These are phyloP conservation scores for Xanthorhoe designata DNA, from an alignment of 2,888 invertebrate species.

Conservation along the genomic window DNA sequence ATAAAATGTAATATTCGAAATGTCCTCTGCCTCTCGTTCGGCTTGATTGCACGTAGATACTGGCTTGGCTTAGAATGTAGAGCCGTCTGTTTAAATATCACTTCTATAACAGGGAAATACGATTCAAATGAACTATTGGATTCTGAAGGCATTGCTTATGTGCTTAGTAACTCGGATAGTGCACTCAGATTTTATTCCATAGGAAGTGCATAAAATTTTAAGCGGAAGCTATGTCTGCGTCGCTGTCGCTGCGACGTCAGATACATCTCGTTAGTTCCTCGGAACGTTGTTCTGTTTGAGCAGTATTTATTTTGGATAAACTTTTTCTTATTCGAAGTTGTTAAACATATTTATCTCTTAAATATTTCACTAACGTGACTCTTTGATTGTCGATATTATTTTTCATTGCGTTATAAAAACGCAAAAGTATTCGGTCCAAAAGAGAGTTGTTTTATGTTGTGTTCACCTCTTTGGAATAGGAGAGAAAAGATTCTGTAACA, in stretches of 20 bases:
- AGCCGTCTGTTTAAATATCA: slow-evolving; percentile 14
- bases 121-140: slow-evolving; percentile 6
- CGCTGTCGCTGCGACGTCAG: slow-evolving; percentile 37
- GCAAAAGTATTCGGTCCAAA: too few species aligned
- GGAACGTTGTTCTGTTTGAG: slow-evolving; percentile 18
- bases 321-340: neutral
- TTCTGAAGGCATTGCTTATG: slow-evolving; percentile 10
- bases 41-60: neutral
- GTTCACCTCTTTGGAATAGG: too few species aligned
- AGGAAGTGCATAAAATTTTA: slow-evolving; percentile 43
- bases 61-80: slow-evolving; percentile 1
- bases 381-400: too few species aligned
- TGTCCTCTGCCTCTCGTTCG: slow-evolving; percentile 5
- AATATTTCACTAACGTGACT: too few species aligned
- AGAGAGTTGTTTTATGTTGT: too few species aligned
- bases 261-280: slow-evolving; percentile 38
- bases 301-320: slow-evolving; percentile 1
- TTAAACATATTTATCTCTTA: neutral
- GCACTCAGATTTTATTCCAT: slow-evolving; percentile 43
- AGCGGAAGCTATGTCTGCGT: slow-evolving; percentile 47
- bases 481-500: too few species aligned
- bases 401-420: too few species aligned
- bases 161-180: slow-evolving; percentile 21
- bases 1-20: slow-evolving; percentile 10
- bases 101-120: slow-evolving; percentile 17